Base-by-base conservation (phyloP, 1,140 invertebrate genomes). In the Megalonaias nervosa region DNA sequence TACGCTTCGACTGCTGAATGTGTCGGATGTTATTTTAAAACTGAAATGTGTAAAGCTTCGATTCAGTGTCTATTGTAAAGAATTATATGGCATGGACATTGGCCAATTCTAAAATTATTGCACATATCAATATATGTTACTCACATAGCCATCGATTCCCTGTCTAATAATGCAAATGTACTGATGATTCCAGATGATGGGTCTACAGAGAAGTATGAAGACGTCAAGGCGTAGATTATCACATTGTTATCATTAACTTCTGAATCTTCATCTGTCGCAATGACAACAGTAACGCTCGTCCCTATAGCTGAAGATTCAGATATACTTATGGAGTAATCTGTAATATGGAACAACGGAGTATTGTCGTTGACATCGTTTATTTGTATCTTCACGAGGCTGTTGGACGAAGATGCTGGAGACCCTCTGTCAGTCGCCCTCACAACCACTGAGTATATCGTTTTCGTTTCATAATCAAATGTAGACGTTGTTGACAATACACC, bases 341-440 rank as follows among this genome's bases (percentile, higher is more conserved):
- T 82, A 3, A 77, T 71, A 17, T 78, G 78, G 67, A 82, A 79
- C 48, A 77, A 68, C 55, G 82, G 79, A 67, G 16, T 19, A 23
- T 83, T 83, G 23, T 81, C 82, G 69, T 82, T 82, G 56, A 60
- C 69, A 23, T 82, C 81, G 66, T 61, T 70, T 16, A 82, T 61
- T 14, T 64, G 74, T 12, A 84, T 83, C 21, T 74, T 73, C n/a
- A 80, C 68, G 17, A 70, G 71, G 56, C 81, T 75, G 48, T 77
- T 77, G 58, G 75, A 78, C 4, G 81, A 80, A n/a, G 74, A 56
- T 9, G 77, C 55, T 12, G 83, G 77, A 13, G 71, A 64, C 13
- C 83, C 83, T 19, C 64, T 74, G 58, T 85, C 84, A 16, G 94
- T 95, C 2, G 84, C 82, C 62, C 79, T 68, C 55, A 82, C 76